Percentiles rank a stretch among this genome's conserved stretches.
phyloP scores from a whole-genome alignment of 2,888 invertebrate genomes.

The Ochlodes sylvanus region DNA sequence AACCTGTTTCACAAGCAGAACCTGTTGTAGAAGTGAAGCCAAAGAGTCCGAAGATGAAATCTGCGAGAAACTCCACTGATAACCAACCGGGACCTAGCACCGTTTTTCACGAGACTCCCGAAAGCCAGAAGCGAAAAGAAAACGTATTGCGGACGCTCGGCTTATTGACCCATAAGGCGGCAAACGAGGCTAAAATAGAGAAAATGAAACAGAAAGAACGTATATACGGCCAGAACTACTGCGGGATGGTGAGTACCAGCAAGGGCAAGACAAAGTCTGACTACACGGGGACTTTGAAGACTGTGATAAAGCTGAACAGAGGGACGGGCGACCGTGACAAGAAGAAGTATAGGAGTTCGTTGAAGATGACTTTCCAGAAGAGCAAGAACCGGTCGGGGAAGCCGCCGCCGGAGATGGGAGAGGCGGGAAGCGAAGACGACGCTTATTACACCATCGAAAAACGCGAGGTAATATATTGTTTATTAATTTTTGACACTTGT shows the following conservation, averaged over 20 bases:
- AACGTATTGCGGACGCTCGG: conserved; percentile 90
- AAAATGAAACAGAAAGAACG: conserved; percentile 79
- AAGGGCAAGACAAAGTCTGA: conserved; percentile 72
- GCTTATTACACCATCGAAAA: conserved; percentile 89
- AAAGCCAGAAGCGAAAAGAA: conserved; percentile 89
- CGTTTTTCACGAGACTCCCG: conserved; percentile 82
- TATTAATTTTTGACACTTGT: background rate
- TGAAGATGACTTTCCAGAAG: conserved; percentile 93
- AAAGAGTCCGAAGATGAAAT: conserved; percentile 59
- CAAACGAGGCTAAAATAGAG: conserved; percentile 87
- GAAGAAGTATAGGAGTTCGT: conserved; percentile 88
- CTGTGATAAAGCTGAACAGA: conserved; percentile 91
- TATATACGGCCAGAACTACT: conserved; percentile 58
- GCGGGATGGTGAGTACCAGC: conserved; percentile 51
- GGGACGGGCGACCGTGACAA: conserved; percentile 74
- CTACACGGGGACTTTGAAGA: conserved; percentile 93
- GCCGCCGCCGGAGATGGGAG: conserved; percentile 72
- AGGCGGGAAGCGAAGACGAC: conserved; percentile 65
- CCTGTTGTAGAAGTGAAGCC: conserved; percentile 45
- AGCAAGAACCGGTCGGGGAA: conserved; percentile 86
- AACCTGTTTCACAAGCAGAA: conserved; percentile 43
- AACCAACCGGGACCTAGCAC: conserved; percentile 71
- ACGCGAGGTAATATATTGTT: conserved; percentile 73
- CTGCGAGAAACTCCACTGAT: conserved; percentile 64
- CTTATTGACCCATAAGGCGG: conserved; percentile 89